These are phyloP conservation scores for Trissonchulus latispiculum DNA, from an alignment of 2,888 invertebrate species.

Conservation along the genomic window DNA sequence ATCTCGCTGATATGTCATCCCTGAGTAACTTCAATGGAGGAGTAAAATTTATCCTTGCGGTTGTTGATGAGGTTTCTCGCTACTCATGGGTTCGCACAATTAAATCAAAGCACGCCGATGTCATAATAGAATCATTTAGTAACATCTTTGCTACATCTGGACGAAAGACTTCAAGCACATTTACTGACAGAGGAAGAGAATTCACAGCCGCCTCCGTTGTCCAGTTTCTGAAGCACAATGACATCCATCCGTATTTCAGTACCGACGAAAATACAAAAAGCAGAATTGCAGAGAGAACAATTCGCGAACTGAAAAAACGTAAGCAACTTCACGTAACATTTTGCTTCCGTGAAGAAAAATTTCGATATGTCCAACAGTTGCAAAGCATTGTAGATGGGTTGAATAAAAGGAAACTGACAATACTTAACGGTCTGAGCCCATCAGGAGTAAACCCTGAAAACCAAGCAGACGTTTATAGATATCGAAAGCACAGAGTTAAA, in stretches of 20 bases:
- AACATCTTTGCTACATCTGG: neutral
- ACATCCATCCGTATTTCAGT: neutral
- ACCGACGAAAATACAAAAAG: constrained; percentile 6
- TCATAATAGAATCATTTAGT: neutral
- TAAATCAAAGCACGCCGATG: neutral
- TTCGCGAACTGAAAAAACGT: neutral
- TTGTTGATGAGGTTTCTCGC: neutral
- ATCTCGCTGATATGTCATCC: neutral
- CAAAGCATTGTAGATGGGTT: neutral
- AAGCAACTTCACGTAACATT: constrained; percentile 3
- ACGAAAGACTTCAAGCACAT: neutral
- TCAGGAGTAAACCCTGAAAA: neutral
- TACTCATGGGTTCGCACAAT: neutral
- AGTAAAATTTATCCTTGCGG: neutral
- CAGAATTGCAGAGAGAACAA: neutral
- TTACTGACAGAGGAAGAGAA: neutral
- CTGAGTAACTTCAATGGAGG: neutral
- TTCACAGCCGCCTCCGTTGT: neutral
- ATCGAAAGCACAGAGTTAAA: no score
- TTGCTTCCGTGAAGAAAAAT: neutral
- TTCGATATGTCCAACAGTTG: neutral
- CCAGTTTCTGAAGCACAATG: neutral
- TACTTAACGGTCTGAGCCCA: neutral
- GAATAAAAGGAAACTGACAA: neutral
- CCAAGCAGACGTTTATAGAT: neutral